Evolutionary conservation across 1,140 invertebrate species (phyloP).

Genomic region (Papilio dardanus): DNA sequence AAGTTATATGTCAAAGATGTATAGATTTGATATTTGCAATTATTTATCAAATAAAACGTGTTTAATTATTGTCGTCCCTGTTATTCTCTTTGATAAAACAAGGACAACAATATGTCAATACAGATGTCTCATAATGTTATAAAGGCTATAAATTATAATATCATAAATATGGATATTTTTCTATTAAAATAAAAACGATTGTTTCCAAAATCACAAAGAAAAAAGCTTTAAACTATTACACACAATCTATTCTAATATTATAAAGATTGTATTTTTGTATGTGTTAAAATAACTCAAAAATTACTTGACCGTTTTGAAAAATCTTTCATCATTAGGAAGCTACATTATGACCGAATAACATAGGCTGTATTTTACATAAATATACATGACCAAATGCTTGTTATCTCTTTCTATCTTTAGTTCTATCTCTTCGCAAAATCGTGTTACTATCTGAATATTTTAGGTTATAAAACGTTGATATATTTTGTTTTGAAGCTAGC

Average conservation of each 20-base stretch:
- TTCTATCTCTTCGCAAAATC: neutral
- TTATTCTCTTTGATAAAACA: too few relatives aligned
- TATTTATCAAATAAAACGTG: slow-evolving; percentile 2
- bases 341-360: too few relatives aligned
- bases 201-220: neutral
- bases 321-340: too few relatives aligned
- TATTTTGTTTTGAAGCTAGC: neutral
- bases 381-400: neutral
- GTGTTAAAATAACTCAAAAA: too few relatives aligned
- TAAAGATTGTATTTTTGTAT: too few relatives aligned
- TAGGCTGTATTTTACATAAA: too few relatives aligned
- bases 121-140: neutral
- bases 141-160: neutral
- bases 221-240: too few relatives aligned
- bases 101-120: too few relatives aligned
- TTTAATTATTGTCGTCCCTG: neutral
- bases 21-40: neutral
- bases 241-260: too few relatives aligned
- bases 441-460: neutral
- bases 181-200: neutral
- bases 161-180: neutral
- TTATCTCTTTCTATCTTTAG: neutral
- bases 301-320: too few relatives aligned
- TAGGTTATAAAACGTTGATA: neutral
- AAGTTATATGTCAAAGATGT: neutral